Percentiles rank a stretch among this genome's conserved stretches.
Evolutionary conservation across 2,888 invertebrate genomes (phyloP).

Genomic region (Isoperla grammatica): DNA sequence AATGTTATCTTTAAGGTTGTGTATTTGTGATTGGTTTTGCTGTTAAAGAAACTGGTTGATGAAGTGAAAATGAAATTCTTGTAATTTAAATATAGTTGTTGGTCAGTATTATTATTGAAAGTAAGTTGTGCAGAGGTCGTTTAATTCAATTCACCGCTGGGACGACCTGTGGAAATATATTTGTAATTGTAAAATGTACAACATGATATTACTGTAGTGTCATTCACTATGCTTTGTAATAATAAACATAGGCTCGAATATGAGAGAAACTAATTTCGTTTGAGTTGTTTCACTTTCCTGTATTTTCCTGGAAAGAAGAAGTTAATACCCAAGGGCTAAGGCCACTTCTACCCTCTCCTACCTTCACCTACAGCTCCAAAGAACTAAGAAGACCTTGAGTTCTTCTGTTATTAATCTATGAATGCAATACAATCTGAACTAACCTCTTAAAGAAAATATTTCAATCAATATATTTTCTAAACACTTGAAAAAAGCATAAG

Average conservation of each 20-base stretch:
- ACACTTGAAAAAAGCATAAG: no score
- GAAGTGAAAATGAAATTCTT: not conserved
- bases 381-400: no score
- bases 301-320: no score
- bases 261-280: not conserved
- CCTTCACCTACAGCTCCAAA: no score
- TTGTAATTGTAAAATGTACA: conserved; percentile 2
- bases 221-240: conserved; percentile 23
- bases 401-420: no score
- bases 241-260: conserved; percentile 18
- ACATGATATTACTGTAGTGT: conserved; percentile 1
- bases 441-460: no score
- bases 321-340: no score
- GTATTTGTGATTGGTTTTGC: not conserved
- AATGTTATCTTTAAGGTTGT: not conserved
- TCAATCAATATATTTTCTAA: no score
- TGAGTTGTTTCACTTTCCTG: no score
- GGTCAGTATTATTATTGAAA: conserved; percentile 10
- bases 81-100: conserved; percentile 5
- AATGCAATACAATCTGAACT: no score
- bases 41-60: conserved; percentile 6
- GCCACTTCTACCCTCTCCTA: no score
- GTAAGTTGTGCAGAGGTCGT: not conserved
- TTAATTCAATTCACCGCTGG: not conserved
- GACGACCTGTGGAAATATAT: conserved; percentile 3